phyloP scores from a whole-genome alignment of 1,140 invertebrate species.

The Macrostomum lignano region DNA sequence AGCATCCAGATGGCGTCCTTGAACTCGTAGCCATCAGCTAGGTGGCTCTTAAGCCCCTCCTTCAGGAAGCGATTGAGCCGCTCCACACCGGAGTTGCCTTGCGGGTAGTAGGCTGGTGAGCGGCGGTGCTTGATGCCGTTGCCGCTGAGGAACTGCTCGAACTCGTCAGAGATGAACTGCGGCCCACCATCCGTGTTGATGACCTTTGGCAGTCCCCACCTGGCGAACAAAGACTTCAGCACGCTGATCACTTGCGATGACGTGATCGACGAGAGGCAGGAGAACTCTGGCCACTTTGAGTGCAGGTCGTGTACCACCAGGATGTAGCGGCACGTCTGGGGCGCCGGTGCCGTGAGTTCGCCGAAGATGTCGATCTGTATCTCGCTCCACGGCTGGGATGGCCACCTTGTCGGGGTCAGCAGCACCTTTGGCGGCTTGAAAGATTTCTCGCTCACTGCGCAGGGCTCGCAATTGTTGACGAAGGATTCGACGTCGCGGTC shows the following conservation, averaged over 20 bases:
- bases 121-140: slow-evolving; percentile 9
- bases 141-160: slow-evolving; percentile 7
- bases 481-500: slow-evolving; percentile 22
- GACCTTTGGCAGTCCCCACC: slow-evolving; percentile 9
- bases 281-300: slow-evolving; percentile 30
- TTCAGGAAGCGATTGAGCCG: no score
- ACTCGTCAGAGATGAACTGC: slow-evolving; percentile 9
- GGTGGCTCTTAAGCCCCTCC: no score
- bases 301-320: slow-evolving; percentile 24
- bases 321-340: slow-evolving; percentile 15
- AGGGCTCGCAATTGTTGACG: slow-evolving; percentile 23
- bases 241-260: slow-evolving; percentile 7
- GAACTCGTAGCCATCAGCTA: no score
- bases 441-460: slow-evolving; percentile 9
- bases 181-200: slow-evolving; percentile 10
- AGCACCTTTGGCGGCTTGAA: slow-evolving; percentile 11
- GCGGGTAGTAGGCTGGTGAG: slow-evolving; percentile 13
- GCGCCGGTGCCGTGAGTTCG: no score
- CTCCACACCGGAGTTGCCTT: slow-evolving; percentile 15
- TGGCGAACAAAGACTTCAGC: slow-evolving; percentile 10
- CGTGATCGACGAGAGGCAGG: slow-evolving; percentile 7
- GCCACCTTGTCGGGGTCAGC: slow-evolving; percentile 15
- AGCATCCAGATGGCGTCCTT: no score
- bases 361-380: slow-evolving; percentile 29
- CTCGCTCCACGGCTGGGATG: slow-evolving; percentile 17